Conservation (phyloP, 1,140 invertebrate genomes). For the Trypoxylus dichotomus region DNA sequence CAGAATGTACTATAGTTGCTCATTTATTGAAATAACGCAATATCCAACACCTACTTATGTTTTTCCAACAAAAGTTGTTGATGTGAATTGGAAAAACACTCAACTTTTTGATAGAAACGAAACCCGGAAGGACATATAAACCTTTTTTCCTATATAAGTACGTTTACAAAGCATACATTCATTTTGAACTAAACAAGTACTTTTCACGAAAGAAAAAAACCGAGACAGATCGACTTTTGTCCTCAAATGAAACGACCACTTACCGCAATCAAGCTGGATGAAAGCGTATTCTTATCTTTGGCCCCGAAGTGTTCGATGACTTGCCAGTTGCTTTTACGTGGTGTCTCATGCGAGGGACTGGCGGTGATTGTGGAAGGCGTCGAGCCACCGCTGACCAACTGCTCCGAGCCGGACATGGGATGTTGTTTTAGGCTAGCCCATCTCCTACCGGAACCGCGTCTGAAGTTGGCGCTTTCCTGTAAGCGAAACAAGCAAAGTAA, state of each 20-base stretch:
- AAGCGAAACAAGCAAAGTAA: conserved; percentile 28
- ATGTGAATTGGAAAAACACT: too few relatives aligned
- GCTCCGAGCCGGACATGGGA: conserved; percentile 48
- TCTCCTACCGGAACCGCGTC: conserved; percentile 49
- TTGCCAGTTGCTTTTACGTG: conserved; percentile 82
- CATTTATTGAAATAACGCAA: too few relatives aligned
- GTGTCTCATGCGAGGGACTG: conserved; percentile 56
- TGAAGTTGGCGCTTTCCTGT: conserved; percentile 48
- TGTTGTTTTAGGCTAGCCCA: conserved; percentile 59
- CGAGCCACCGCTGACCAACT: conserved; percentile 46
- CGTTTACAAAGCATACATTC: too few relatives aligned
- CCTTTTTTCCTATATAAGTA: too few relatives aligned
- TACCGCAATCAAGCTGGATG: conserved; percentile 60
- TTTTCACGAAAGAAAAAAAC: too few relatives aligned
- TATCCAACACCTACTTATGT: too few relatives aligned
- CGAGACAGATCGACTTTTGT: too few relatives aligned
- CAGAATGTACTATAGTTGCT: too few relatives aligned
- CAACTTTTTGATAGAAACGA: too few relatives aligned
- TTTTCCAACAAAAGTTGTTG: too few relatives aligned
- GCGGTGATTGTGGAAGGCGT: conserved; percentile 54
- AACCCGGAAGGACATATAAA: too few relatives aligned
- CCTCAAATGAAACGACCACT: conserved; percentile 41
- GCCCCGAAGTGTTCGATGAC: conserved; percentile 77
- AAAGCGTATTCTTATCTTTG: conserved; percentile 55
- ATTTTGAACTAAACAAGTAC: too few relatives aligned